A percentile compares a stretch with the other conserved stretches of the same genome.
Conservation (phyloP, 1,140 invertebrate genomes). For the Aporrectodea caliginosa region DNA sequence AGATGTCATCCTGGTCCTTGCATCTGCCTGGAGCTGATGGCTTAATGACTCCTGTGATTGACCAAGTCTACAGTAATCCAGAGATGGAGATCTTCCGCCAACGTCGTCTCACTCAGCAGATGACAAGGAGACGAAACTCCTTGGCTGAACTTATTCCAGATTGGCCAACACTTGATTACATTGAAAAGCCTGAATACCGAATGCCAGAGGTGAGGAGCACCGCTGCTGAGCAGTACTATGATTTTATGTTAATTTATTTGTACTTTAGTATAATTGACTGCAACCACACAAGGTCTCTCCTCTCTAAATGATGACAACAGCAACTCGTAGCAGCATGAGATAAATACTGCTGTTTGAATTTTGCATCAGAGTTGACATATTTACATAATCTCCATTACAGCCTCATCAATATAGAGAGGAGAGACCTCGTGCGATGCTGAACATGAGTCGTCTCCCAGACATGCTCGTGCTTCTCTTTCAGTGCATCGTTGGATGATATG, state of each 20-base stretch:
- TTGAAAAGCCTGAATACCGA: background rate
- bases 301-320: too few relatives aligned
- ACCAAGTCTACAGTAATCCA: background rate
- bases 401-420: too few relatives aligned
- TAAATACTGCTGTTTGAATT: too few relatives aligned
- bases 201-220: background rate
- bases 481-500: too few relatives aligned
- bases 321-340: too few relatives aligned
- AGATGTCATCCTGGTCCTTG: background rate
- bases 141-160: conserved; percentile 20
- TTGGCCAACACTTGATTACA: conserved; percentile 3
- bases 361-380: too few relatives aligned
- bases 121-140: conserved; percentile 6
- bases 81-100: conserved; percentile 18
- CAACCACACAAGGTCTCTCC: too few relatives aligned
- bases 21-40: background rate
- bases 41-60: background rate
- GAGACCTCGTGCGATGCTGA: too few relatives aligned
- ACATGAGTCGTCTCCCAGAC: too few relatives aligned
- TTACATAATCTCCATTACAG: too few relatives aligned
- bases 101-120: conserved; percentile 4
- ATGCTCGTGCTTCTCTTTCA: too few relatives aligned
- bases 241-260: background rate
- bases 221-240: background rate
- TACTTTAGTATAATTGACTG: background rate